These are phyloP conservation scores for Elephas maximus DNA, from an alignment of 2,113 vertebrate species.

Conservation along the genomic window DNA sequence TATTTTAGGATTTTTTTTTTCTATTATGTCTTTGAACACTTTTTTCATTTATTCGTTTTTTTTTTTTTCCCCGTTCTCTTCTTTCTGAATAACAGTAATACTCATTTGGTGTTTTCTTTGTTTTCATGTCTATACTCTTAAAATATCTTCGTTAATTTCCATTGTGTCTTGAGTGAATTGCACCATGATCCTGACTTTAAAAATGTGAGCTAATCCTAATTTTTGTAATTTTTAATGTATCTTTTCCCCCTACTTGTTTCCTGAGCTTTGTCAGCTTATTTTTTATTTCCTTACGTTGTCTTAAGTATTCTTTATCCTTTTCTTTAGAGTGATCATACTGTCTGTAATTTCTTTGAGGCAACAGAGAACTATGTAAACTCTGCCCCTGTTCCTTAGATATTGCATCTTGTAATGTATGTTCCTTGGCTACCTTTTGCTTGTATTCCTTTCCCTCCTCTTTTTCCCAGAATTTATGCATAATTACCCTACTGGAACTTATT, in stretches of 20 bases:
- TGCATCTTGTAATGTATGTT: not conserved
- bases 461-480: not conserved
- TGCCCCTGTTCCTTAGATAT: not conserved
- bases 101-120: not conserved
- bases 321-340: not conserved
- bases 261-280: not conserved
- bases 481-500: not conserved
- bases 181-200: not conserved
- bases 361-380: not conserved
- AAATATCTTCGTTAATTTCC: conserved; percentile 16
- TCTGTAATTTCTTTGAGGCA: not conserved
- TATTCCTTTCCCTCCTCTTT: not conserved
- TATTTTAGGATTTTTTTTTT: conserved; percentile 44
- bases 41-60: not conserved
- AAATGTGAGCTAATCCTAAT: not conserved
- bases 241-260: conserved; percentile 9
- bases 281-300: not conserved
- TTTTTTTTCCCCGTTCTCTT: not conserved
- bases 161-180: conserved; percentile 28
- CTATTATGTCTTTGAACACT: not conserved
- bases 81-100: conserved; percentile 43
- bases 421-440: not conserved
- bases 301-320: not conserved
- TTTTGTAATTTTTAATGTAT: not conserved
- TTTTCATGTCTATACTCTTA: not conserved